Evolutionary conservation across 2,113 vertebrate species (phyloP), one percentile per base, ranked within the genome.

Genomic region (Diglossa brunneiventris): DNA sequence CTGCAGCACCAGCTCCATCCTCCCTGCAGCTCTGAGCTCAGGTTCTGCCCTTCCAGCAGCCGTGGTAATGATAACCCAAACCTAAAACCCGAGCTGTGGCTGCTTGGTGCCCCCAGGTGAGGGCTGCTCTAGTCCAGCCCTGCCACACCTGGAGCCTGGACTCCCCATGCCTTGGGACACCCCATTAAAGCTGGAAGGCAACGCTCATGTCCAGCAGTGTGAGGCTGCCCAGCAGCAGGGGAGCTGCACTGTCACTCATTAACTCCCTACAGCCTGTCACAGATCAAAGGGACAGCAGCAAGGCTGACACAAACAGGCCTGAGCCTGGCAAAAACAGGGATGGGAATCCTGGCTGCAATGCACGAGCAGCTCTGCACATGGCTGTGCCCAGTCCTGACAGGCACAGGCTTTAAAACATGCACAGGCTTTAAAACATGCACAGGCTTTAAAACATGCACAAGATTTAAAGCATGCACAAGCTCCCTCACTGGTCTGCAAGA

Each of bases 401-500:
- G 89, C 8, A 89, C 84, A 69, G 68, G 58, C 67, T 79, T 39
- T 95, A 50, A 90, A 87, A 84, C 89, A 46, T 20, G 89, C 9
- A 89, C 84, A 73, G 68, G 53, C 59, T 79, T n/a, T 92, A 55
- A 90, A 87, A 84, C 89, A 73, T 26, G 63, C n/a, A n/a, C n/a
- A n/a, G n/a, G 44, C 9, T 46, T 10, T 46, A 20, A 46, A 44
- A 19, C 42, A 42, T 16, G 89, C 9, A 89, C 84, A 72, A 75
- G 53, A 63, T 79, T 39, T 95, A 53, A 89, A 87, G 82, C 89
- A 69, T 23, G 63, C 74, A 89, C 85, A 63, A 92, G 64, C 92
- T 96, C 92, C 96, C 90, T 75, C 93, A 63, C 90, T 94, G 90
- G 28, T 83, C 75, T 95, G 94, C 89, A 83, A 70, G 85, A 90